Conservation (phyloP, 2,113 vertebrate genomes). For the Pitta sordida region DNA sequence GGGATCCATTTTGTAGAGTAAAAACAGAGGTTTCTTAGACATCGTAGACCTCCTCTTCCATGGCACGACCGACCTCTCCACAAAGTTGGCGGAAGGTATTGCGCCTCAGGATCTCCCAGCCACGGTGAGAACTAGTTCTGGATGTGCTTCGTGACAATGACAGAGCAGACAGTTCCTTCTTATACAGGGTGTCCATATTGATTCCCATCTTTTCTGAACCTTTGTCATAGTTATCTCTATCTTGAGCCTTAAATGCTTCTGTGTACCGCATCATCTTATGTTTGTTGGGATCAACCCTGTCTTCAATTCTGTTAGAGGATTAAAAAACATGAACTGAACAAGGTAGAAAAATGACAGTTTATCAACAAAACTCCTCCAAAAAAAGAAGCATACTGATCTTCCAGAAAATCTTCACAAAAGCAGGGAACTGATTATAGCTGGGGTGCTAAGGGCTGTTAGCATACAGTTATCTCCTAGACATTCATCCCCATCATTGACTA, state of each 20-base stretch:
- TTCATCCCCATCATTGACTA: neutral
- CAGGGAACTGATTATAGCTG: neutral
- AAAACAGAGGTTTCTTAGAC: constrained; percentile 37
- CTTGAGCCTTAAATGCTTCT: constrained; percentile 77
- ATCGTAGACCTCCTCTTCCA: constrained; percentile 70
- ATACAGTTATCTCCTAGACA: neutral
- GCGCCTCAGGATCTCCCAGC: constrained; percentile 82
- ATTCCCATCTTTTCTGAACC: constrained; percentile 40
- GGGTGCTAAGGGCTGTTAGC: neutral
- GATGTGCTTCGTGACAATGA: constrained; percentile 64
- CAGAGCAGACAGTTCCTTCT: neutral
- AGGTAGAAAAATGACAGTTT: neutral
- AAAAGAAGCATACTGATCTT: neutral
- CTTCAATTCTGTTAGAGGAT: constrained; percentile 81
- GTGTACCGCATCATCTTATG: constrained; percentile 81
- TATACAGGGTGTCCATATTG: neutral
- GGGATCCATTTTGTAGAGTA: neutral
- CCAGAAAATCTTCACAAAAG: neutral
- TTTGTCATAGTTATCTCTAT: constrained; percentile 60
- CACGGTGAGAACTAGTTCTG: constrained; percentile 65
- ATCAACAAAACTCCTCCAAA: neutral
- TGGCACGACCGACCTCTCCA: constrained; percentile 33
- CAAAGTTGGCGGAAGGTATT: constrained; percentile 67
- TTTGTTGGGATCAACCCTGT: constrained; percentile 77
- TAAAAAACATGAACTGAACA: neutral